A percentile compares a stretch with the other conserved stretches of the same genome.
phyloP scores from a whole-genome alignment of 2,113 vertebrate species.

The Mesocricetus auratus region DNA sequence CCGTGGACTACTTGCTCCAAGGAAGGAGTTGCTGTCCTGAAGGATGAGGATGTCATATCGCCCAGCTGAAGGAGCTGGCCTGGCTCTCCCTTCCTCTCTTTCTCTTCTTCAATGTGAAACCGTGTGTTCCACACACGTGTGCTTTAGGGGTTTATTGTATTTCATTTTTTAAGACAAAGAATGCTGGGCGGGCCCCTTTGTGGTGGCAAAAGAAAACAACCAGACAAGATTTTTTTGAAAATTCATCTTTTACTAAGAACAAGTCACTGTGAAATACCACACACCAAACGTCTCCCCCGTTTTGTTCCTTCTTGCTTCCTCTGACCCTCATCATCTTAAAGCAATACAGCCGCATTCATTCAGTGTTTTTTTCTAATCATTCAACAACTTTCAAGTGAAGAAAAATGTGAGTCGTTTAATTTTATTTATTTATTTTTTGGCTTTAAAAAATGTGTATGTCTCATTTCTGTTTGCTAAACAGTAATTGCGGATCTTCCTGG shows the following conservation, averaged over 20 bases:
- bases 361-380: slow-evolving; percentile 75
- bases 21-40: neutral
- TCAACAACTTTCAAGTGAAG: slow-evolving; percentile 84
- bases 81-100: neutral
- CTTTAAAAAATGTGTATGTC: slow-evolving; percentile 70
- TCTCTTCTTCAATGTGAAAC: neutral
- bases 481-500: slow-evolving; percentile 91
- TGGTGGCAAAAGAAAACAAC: neutral
- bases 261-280: neutral
- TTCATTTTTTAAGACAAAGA: slow-evolving; percentile 36
- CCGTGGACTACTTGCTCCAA: neutral
- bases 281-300: neutral
- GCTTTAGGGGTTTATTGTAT: slow-evolving; percentile 34
- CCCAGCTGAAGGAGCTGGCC: neutral
- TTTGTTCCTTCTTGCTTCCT: neutral
- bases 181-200: neutral
- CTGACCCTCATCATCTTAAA: slow-evolving; percentile 71
- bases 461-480: slow-evolving; percentile 91
- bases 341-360: slow-evolving; percentile 83
- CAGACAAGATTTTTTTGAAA: slow-evolving; percentile 41
- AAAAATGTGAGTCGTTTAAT: slow-evolving; percentile 83
- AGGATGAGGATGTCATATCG: neutral
- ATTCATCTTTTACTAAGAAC: slow-evolving; percentile 58
- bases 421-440: slow-evolving; percentile 78
- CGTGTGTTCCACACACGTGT: neutral